Base-by-base conservation (phyloP, 2,888 invertebrate genomes). In the Invenusta paracnida region DNA sequence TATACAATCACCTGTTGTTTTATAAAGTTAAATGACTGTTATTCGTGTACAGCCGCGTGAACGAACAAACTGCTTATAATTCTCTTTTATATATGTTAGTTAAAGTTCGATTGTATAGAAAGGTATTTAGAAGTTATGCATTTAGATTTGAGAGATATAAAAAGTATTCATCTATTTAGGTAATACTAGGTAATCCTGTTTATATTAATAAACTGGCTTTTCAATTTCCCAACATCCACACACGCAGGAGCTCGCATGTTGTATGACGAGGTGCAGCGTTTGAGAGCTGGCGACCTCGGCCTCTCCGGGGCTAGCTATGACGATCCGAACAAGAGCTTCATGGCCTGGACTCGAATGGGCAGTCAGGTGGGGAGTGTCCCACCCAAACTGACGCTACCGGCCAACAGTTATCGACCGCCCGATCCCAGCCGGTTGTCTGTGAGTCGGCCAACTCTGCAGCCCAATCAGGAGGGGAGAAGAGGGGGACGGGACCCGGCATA, bases 251-350 rank as follows among this genome's bases (percentile, higher is more conserved):
- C 82, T 29, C n/a, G 82, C 28, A 28, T 29, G 5, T n/a, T 82
- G 11, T 82, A 82, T 29, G 29, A 82, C n/a, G 82, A 82, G 30
- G 82, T 82, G 11, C 28, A 29, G 23, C n/a, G 82, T n/a, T n/a
- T 29, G 5, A 1, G 82, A 27, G 17, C 29, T 1, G 82, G 30
- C 28, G 82, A 29, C n/a, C 28, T n/a, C 2, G 17, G 5, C 1
- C 30, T 29, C 1, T 25, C 11, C 29, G n/a, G n/a, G n/a, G n/a
- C n/a, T n/a, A n/a, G n/a, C n/a, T n/a, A n/a, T n/a, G 27, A 82
- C 30, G 82, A 82, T 29, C 82, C 82, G n/a, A 29, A 28, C 30
- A 82, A 82, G 30, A 27, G 1, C 23, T 82, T 82, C 30, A 5
- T 82, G 30, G 82, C 25, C 30, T 82, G 82, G 82, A n/a, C 30